Percentiles rank a stretch among this genome's conserved stretches.
phyloP scores from a whole-genome alignment of 2,113 vertebrate species.

The Apodemus sylvaticus region DNA sequence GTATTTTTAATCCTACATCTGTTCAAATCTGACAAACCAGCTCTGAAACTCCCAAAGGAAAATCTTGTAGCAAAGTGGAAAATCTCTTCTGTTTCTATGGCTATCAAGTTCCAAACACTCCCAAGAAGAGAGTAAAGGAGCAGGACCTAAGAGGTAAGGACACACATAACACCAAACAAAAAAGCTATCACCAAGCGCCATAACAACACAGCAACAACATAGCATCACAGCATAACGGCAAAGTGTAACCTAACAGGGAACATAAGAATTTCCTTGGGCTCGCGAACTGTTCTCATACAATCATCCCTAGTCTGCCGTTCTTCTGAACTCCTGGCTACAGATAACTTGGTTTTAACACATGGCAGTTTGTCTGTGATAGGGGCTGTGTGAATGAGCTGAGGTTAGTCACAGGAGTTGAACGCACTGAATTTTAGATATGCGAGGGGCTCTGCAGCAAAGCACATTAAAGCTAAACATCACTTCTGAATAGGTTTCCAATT shows the following conservation, averaged over 20 bases:
- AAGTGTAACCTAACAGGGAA: not conserved
- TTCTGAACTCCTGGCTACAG: not conserved
- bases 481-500: not conserved
- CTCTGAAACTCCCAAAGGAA: not conserved
- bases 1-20: conserved; percentile 2
- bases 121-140: not conserved
- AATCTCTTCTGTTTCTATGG: not conserved
- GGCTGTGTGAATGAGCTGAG: not conserved
- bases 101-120: not conserved
- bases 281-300: not conserved
- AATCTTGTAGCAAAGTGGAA: not conserved
- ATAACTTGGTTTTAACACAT: not conserved
- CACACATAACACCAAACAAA: not conserved
- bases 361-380: not conserved
- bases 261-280: not conserved
- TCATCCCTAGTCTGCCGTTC: not conserved
- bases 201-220: not conserved
- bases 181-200: not conserved
- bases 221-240: not conserved
- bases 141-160: not conserved
- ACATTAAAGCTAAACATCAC: not conserved
- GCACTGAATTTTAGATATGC: not conserved
- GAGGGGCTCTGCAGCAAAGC: not conserved
- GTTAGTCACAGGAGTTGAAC: not conserved
- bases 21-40: not conserved